Base-by-base conservation (phyloP, 1,140 invertebrate species). In the Drosophila melanica region DNA sequence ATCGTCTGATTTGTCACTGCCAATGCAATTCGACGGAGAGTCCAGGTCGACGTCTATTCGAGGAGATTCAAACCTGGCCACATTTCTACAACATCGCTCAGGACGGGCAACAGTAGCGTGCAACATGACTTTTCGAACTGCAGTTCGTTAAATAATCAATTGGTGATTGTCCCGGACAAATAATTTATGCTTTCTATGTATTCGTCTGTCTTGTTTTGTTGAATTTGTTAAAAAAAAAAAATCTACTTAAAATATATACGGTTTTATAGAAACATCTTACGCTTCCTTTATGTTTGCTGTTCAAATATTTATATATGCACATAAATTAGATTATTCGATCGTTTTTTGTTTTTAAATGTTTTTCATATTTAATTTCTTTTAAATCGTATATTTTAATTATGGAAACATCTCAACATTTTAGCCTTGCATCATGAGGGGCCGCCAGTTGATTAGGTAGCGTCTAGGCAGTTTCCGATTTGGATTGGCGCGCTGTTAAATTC, bases 1-100 rank as follows among this genome's bases (percentile, higher is more conserved):
- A 94, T 75, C 79, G 85, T 14, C 74, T 94, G 3, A 68, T 93
- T 23, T 93, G 92, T 11, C 93, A 94, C 64, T 92, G 93, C 45
- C 93, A 94, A 79, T 93, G 93, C 65, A 81, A 77, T 33, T 81
- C 90, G 0, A 91, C 92, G 10, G 90, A 92, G 54, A 92, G 91
- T 65, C 92, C 92, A 2, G 92, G 92, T 1, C 67, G 73, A 37
- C 66, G 59, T 0, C 55, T 92, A 5, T 92, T 69, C 64, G 87
- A 82, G 51, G 90, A 92, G 75, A 91, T 92, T 4, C 81, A 92
- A 42, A 90, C 79, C 3, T 89, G 90, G 90, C 81, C 86, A 14
- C 79, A 92, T 69, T 92, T 91, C 58, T 90, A 86, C 65, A 84
- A 90, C 54, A 73, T 84, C 7, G 82, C 90, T 27, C 66, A 73